phyloP scores from a whole-genome alignment of 2,113 vertebrate species.

The Pantherophis guttatus region DNA sequence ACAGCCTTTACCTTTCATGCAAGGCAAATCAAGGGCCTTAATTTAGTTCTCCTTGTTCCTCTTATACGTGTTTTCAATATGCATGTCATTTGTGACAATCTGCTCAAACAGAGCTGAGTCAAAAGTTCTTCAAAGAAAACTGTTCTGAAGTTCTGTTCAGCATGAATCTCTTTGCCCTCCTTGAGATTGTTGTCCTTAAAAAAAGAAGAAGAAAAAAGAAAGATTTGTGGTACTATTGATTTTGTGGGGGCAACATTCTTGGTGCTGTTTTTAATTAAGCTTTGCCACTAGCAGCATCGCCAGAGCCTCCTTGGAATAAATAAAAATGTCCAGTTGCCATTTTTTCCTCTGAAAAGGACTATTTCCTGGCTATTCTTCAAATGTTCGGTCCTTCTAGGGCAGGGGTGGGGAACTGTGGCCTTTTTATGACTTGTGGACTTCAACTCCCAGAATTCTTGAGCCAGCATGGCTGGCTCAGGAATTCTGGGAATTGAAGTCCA shows the following conservation, averaged over 20 bases:
- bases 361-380: neutral
- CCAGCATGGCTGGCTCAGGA: neutral
- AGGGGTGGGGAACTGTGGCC: neutral
- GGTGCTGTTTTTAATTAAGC: neutral
- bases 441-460: neutral
- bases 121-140: slow-evolving; percentile 7
- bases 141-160: neutral
- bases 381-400: neutral
- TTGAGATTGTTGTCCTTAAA: neutral
- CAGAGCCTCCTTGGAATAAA: neutral
- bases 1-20: slow-evolving; percentile 34
- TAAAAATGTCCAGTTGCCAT: neutral
- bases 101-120: slow-evolving; percentile 25
- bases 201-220: neutral
- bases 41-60: slow-evolving; percentile 38
- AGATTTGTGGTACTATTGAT: neutral
- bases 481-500: too few species aligned
- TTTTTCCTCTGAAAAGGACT: neutral
- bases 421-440: neutral
- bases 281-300: neutral
- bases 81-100: slow-evolving; percentile 38
- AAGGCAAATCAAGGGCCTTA: slow-evolving; percentile 17
- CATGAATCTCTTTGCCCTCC: neutral
- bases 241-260: neutral
- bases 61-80: slow-evolving; percentile 36